Base-by-base conservation (phyloP, 2,888 invertebrate genomes). In the Lasioglossum vierecki region DNA sequence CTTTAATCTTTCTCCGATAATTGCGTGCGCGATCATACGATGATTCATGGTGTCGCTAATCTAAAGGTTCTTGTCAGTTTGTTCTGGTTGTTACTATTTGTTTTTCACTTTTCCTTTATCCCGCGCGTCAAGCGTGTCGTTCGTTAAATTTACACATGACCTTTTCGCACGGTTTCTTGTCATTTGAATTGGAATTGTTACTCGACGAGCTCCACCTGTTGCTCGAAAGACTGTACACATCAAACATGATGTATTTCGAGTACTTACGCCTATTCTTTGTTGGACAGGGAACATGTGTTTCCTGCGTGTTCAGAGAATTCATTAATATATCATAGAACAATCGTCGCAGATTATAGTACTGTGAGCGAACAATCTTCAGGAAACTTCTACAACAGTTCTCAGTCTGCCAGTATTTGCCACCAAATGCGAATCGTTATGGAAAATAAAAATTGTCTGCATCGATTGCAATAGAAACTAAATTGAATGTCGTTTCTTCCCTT, bases 131-230 rank as follows among this genome's bases (percentile, higher is more conserved):
- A 41, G 22, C 22, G 22, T 39, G 11, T 41, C 39, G 39, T 35
- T 35, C 22, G 68, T 68, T 68, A 68, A 41, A 68, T 68, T 68
- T 68, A 68, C 68, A 22, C 68, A 9, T 68, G 68, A 68, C 68
- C 68, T 68, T 66, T 68, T 22, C 68, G 11, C 39, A 35, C 39
- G 68, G 11, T 22, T 39, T 68, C 68, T 68, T 68, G 39, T 41
- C 68, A 39, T 22, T 68, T 35, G 68, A 68, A 39, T 68, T 41
- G 9, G 39, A 41, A 41, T 68, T 11, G 68, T 68, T n/a, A n/a
- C 68, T 39, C 22, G 41, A 68, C 0, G 39, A 11, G 68, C 9
- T 39, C 11, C 68, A 22, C 68, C 11, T 39, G 68, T 68, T 68
- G 22, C 22, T n/a, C 22, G 11, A 22, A 4, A n/a, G 3, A 2